Evolutionary conservation across 1,140 invertebrate genomes (phyloP).

Genomic region (Anthonomus grandis): DNA sequence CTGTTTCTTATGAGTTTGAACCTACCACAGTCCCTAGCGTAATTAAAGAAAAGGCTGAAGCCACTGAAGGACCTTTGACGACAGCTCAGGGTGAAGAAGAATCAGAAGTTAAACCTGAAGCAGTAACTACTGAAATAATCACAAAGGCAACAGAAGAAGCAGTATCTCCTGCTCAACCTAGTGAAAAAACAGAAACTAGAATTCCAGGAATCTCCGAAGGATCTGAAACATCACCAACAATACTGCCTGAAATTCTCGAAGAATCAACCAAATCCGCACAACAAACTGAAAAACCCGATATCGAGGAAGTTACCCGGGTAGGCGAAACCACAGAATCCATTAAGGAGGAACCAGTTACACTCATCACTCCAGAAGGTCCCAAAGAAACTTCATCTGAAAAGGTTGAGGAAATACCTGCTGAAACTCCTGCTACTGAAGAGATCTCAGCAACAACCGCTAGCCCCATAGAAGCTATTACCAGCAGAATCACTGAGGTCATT

Average conservation of each 20-base stretch:
- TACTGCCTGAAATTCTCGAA: conserved; percentile 7
- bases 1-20: conserved; percentile 22
- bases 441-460: conserved; percentile 8
- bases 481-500: conserved; percentile 26
- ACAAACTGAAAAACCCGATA: conserved; percentile 46
- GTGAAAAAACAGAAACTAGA: conserved; percentile 16
- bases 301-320: conserved; percentile 39
- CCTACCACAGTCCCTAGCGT: conserved; percentile 20
- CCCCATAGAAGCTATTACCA: conserved; percentile 26
- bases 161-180: neutral
- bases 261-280: conserved; percentile 31
- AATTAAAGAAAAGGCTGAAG: conserved; percentile 10
- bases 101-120: neutral
- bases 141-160: neutral
- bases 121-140: conserved; percentile 9
- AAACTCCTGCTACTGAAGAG: conserved; percentile 7
- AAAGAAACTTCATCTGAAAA: conserved; percentile 1
- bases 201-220: neutral
- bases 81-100: neutral
- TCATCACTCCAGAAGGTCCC: conserved; percentile 10
- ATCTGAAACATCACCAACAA: conserved; percentile 18
- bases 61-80: conserved; percentile 16
- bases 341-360: conserved; percentile 25
- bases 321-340: conserved; percentile 30
- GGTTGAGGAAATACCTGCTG: neutral